Evolutionary conservation across 64 coral and sea anemone genomes (phyloP).

Genomic region (Pocillopora verrucosa): DNA sequence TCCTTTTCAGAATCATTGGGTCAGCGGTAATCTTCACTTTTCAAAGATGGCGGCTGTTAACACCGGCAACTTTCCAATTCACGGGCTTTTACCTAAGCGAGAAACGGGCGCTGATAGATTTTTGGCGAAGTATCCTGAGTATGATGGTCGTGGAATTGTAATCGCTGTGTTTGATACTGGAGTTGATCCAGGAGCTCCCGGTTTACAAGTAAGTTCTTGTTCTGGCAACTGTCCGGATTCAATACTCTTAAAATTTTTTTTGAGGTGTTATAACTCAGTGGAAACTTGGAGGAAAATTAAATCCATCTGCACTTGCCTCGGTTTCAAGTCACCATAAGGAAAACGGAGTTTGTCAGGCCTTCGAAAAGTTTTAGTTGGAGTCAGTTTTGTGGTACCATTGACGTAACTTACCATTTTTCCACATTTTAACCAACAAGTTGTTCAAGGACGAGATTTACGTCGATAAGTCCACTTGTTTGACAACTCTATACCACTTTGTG

Average conservation of each 20-base stretch:
- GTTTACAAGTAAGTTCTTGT: constrained; percentile 67
- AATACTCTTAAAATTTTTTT: neutral
- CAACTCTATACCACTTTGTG: no score
- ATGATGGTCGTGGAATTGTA: constrained; percentile 84
- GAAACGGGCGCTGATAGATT: constrained; percentile 93
- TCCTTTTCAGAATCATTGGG: neutral
- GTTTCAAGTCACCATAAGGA: no score
- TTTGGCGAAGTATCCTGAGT: constrained; percentile 88
- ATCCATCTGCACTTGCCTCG: no score
- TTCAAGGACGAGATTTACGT: no score
- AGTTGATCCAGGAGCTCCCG: constrained; percentile 89
- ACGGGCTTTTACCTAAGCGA: constrained; percentile 90
- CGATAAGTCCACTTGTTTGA: no score
- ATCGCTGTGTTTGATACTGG: constrained; percentile 96
- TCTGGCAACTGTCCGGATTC: neutral
- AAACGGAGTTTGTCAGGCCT: no score
- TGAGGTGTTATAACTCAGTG: no score
- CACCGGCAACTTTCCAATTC: constrained; percentile 79
- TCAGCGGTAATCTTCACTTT: neutral
- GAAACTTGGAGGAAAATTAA: no score
- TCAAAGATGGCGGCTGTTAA: constrained; percentile 82
- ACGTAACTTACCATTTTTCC: no score
- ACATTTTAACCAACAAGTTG: no score
- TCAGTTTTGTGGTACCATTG: no score
- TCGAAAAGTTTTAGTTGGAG: no score